These are phyloP conservation scores for Heterotilapia buettikoferi DNA, from an alignment of 2,113 vertebrate genomes.

Conservation along the genomic window DNA sequence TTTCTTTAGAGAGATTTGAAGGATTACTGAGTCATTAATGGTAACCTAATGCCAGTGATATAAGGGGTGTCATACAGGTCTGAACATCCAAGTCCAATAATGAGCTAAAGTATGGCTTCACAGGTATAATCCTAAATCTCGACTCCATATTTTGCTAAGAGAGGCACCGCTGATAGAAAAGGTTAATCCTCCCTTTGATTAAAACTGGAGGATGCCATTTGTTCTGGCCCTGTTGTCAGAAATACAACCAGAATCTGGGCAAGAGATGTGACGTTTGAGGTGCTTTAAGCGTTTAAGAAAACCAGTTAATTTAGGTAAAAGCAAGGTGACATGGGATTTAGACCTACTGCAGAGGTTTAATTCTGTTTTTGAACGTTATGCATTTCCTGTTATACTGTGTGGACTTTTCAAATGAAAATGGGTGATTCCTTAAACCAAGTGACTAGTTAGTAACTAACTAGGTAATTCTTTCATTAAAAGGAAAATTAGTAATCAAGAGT, in stretches of 20 bases:
- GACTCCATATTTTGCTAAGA: conserved; percentile 20
- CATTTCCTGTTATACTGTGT: background rate
- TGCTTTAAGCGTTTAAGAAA: background rate
- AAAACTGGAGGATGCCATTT: conserved; percentile 36
- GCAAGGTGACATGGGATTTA: background rate
- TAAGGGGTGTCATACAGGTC: conserved; percentile 27
- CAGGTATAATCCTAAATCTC: conserved; percentile 41
- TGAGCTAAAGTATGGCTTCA: conserved; percentile 38
- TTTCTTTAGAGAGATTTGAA: conserved; percentile 42
- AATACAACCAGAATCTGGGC: background rate
- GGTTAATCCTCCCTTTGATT: conserved; percentile 53
- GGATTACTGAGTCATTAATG: conserved; percentile 51
- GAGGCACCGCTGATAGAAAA: conserved; percentile 2
- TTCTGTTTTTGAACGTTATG: background rate
- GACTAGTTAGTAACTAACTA: background rate
- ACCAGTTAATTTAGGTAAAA: background rate
- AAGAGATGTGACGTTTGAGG: background rate
- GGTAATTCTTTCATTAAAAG: background rate
- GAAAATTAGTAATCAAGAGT: background rate
- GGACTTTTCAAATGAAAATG: background rate
- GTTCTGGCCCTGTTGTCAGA: conserved; percentile 9
- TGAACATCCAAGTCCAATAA: conserved; percentile 42
- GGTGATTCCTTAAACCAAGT: background rate
- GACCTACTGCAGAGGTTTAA: background rate
- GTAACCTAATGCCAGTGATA: conserved; percentile 26